Conservation (phyloP, 2,797 vertebrate species). For the Peromyscus eremicus region DNA sequence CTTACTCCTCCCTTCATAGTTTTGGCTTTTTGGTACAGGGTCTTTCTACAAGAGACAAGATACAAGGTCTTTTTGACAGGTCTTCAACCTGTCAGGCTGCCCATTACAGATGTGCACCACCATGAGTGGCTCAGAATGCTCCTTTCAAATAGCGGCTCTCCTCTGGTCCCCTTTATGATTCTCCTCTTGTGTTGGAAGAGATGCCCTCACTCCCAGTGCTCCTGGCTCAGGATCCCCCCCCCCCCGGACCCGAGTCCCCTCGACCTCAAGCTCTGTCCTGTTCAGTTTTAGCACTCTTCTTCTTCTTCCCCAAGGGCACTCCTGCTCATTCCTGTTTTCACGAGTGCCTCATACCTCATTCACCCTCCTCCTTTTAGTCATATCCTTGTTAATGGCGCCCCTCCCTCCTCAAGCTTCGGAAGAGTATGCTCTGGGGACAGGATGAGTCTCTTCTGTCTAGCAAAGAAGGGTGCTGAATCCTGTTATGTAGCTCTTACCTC, state of each 20-base stretch:
- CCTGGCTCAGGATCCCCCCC: neutral
- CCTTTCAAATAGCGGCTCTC: neutral
- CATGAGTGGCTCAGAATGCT: neutral
- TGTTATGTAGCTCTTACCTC: neutral
- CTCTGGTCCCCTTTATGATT: neutral
- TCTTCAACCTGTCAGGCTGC: neutral
- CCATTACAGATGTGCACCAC: neutral
- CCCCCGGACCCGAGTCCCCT: too few relatives aligned
- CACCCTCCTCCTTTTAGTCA: neutral
- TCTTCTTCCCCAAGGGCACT: neutral
- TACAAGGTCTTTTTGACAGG: neutral
- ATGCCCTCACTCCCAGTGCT: neutral
- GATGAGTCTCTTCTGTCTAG: neutral
- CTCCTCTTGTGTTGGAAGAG: neutral
- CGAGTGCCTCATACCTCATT: rapidly evolving
- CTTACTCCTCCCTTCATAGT: neutral
- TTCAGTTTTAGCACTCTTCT: neutral
- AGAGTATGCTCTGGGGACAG: neutral
- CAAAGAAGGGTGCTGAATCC: neutral
- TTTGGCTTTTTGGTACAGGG: neutral
- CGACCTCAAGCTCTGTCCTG: rapidly evolving
- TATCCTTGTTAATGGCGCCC: neutral
- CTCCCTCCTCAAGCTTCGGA: neutral
- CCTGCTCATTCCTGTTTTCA: neutral
- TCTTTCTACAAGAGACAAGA: neutral